These are phyloP conservation scores for Gerris buenoi DNA, from an alignment of 1,140 invertebrate genomes.

Conservation along the genomic window DNA sequence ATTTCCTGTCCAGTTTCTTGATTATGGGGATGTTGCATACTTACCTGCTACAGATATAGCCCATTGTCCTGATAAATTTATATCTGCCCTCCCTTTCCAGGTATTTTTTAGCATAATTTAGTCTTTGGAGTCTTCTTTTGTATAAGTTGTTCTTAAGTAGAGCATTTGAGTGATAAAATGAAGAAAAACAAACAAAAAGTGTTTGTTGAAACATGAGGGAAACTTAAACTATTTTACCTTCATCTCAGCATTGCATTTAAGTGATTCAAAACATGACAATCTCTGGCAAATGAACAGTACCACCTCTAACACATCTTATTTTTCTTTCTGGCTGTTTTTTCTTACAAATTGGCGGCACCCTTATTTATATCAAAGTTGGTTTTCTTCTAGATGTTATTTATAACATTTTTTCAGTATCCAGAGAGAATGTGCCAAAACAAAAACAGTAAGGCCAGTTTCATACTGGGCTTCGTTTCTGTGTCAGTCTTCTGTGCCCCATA, in stretches of 20 bases:
- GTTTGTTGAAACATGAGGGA: neutral
- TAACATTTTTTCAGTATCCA: no score
- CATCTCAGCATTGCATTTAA: no score
- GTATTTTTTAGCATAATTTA: neutral
- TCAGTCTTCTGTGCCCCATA: no score
- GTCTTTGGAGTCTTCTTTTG: neutral
- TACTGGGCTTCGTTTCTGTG: no score
- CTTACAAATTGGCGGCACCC: no score
- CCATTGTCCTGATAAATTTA: conserved; percentile 2
- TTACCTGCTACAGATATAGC: neutral
- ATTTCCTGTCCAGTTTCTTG: neutral
- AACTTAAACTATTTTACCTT: neutral
- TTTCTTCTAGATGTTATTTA: no score
- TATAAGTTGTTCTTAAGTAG: neutral
- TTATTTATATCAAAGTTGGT: no score
- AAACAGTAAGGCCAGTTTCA: no score
- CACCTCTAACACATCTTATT: no score
- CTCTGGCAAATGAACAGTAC: neutral
- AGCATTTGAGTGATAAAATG: neutral
- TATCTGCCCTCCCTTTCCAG: conserved; percentile 9
- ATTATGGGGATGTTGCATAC: conserved; percentile 4
- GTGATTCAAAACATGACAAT: no score
- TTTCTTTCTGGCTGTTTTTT: no score
- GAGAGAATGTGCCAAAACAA: no score
- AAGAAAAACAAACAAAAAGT: neutral